A percentile compares a stretch with the other conserved stretches of the same genome.
These are phyloP conservation scores for Corythornis madagascariensis DNA, from an alignment of 2,113 vertebrate genomes.

Conservation along the genomic window DNA sequence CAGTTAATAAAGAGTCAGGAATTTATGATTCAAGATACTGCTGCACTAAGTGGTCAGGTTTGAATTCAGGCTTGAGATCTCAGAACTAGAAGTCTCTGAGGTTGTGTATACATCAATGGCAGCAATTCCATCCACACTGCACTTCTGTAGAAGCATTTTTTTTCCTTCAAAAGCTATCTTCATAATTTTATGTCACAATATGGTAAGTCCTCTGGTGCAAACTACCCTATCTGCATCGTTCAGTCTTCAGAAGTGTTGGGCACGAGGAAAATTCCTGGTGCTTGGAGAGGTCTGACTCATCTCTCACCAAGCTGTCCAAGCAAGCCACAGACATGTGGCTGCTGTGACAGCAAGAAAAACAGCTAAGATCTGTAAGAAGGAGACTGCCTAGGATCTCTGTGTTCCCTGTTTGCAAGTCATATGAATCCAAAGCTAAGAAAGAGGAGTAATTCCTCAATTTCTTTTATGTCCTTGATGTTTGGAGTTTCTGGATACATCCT, in stretches of 20 bases:
- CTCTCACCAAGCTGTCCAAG: background rate
- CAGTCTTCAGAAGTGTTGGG: background rate
- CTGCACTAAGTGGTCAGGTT: background rate
- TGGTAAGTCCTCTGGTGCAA: background rate
- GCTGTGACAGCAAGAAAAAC: background rate
- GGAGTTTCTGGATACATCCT: background rate
- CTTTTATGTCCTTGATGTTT: background rate
- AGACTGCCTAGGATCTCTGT: background rate
- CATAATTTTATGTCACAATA: background rate
- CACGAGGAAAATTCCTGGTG: background rate
- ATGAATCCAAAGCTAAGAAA: background rate
- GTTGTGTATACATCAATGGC: background rate
- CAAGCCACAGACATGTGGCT: background rate
- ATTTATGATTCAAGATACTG: background rate
- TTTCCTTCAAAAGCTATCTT: background rate
- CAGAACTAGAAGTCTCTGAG: background rate
- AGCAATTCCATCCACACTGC: background rate
- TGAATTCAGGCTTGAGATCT: background rate
- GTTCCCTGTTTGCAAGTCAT: background rate
- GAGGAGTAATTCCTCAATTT: background rate
- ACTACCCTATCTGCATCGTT: background rate
- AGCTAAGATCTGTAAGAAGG: background rate
- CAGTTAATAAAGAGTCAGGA: background rate
- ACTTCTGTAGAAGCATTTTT: background rate
- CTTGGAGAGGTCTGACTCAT: background rate